Conservation (phyloP, 1,140 invertebrate genomes). For the Hetaerina americana region DNA sequence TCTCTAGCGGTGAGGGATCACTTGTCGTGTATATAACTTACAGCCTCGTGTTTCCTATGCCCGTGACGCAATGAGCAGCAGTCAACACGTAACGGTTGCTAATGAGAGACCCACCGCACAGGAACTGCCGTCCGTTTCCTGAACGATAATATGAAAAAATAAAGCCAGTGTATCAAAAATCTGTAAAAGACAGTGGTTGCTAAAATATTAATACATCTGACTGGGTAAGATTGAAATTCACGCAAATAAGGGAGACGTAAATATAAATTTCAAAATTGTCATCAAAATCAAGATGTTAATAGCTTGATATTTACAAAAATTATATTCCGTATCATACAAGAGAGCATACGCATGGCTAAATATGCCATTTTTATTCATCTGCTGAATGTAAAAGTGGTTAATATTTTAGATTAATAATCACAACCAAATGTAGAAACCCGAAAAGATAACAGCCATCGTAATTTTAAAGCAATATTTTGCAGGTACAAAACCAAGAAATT, state of each 20-base stretch:
- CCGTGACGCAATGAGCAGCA: constrained; percentile 48
- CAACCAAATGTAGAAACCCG: too few species aligned
- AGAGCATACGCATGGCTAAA: too few species aligned
- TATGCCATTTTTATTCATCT: too few species aligned
- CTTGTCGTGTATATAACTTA: background rate
- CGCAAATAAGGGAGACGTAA: too few species aligned
- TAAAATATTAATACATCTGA: background rate
- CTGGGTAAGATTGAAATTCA: too few species aligned
- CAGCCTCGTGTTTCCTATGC: background rate
- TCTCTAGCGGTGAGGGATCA: background rate
- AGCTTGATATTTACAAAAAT: background rate
- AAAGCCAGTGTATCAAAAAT: background rate
- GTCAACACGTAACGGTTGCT: constrained; percentile 48
- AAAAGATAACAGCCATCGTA: too few species aligned
- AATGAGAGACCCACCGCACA: constrained; percentile 48
- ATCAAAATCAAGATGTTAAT: too few species aligned
- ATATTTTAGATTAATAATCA: too few species aligned
- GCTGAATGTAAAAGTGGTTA: too few species aligned
- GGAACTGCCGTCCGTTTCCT: constrained; percentile 19
- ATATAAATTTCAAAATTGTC: too few species aligned
- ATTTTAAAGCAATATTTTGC: too few species aligned
- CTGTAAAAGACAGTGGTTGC: background rate
- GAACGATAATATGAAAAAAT: background rate
- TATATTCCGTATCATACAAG: background rate
- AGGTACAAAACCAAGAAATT: too few species aligned